A percentile compares a stretch with the other conserved stretches of the same genome.
Evolutionary conservation across 1,140 invertebrate genomes (phyloP).

Genomic region (Nylanderia fulva): DNA sequence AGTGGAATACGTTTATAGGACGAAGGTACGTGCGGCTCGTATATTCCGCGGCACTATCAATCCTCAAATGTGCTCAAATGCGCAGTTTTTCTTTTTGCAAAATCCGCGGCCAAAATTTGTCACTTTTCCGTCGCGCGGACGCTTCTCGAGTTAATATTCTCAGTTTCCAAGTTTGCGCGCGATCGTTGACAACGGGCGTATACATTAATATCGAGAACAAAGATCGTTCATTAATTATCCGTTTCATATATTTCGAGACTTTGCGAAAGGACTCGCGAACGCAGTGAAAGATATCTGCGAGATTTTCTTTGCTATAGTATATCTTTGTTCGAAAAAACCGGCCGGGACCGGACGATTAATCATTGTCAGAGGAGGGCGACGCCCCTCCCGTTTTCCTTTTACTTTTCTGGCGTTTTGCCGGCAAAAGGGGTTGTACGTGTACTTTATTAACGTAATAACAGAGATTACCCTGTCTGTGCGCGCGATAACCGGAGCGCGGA

Average conservation of each 20-base stretch:
- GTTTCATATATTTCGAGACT: slow-evolving; percentile 26
- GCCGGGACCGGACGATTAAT: slow-evolving; percentile 38
- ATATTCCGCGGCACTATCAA: no score
- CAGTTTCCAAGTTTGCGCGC: no score
- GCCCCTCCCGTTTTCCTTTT: neutral
- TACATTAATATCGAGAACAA: slow-evolving; percentile 56
- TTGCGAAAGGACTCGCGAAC: neutral
- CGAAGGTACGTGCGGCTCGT: slow-evolving; percentile 85
- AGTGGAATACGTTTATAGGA: slow-evolving; percentile 88
- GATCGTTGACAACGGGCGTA: slow-evolving; percentile 70
- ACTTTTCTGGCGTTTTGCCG: neutral
- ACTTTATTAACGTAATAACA: slow-evolving; percentile 63
- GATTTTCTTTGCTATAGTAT: slow-evolving; percentile 6
- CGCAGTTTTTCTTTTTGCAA: neutral
- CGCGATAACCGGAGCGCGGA: slow-evolving; percentile 39
- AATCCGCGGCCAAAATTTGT: neutral
- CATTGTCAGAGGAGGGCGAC: slow-evolving; percentile 37
- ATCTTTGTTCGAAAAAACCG: slow-evolving; percentile 14
- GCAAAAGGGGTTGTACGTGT: slow-evolving; percentile 42
- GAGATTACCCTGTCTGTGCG: slow-evolving; percentile 46
- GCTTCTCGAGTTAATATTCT: slow-evolving; percentile 67
- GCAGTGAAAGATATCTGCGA: slow-evolving; percentile 24
- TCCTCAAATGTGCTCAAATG: neutral
- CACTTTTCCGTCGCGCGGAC: neutral
- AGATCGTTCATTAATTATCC: slow-evolving; percentile 67